Evolutionary conservation across 2,888 invertebrate species (phyloP).

Genomic region (Cataglyphis rosenhaueri): DNA sequence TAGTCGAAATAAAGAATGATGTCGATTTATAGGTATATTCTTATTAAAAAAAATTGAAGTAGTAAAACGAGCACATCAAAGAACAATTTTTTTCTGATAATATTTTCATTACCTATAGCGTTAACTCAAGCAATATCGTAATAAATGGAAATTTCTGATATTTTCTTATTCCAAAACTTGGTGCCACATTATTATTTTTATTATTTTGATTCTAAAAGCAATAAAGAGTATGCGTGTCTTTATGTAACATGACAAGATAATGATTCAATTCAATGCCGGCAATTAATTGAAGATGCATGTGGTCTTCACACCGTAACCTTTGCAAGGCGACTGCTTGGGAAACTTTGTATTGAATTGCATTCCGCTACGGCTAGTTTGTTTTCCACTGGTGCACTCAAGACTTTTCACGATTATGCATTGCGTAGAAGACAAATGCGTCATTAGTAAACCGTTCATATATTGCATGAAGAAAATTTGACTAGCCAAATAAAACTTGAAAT

Average conservation of each 20-base stretch:
- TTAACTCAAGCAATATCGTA: not conserved
- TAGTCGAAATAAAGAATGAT: not conserved
- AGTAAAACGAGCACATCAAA: not conserved
- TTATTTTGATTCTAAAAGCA: conserved; percentile 10
- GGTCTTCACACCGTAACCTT: conserved; percentile 68
- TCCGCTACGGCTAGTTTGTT: conserved; percentile 53
- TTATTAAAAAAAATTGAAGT: not conserved
- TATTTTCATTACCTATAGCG: not conserved
- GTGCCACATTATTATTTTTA: not conserved
- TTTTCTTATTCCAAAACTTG: not conserved
- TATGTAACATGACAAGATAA: conserved; percentile 30
- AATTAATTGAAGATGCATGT: conserved; percentile 61
- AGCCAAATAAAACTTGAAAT: not conserved
- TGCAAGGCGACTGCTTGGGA: conserved; percentile 61
- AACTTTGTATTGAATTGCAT: conserved; percentile 64
- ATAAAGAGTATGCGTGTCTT: not conserved
- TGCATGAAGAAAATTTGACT: not conserved
- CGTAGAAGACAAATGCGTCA: conserved; percentile 20
- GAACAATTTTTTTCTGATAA: conserved; percentile 8
- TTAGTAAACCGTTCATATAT: not conserved
- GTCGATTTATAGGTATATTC: not conserved
- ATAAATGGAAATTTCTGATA: not conserved
- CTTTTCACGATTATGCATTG: conserved; percentile 22
- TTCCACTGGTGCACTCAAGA: conserved; percentile 53
- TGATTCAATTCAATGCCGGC: conserved; percentile 52